These are phyloP conservation scores for Alectoris magna DNA, from an alignment of 2,797 vertebrate genomes.

Conservation along the genomic window DNA sequence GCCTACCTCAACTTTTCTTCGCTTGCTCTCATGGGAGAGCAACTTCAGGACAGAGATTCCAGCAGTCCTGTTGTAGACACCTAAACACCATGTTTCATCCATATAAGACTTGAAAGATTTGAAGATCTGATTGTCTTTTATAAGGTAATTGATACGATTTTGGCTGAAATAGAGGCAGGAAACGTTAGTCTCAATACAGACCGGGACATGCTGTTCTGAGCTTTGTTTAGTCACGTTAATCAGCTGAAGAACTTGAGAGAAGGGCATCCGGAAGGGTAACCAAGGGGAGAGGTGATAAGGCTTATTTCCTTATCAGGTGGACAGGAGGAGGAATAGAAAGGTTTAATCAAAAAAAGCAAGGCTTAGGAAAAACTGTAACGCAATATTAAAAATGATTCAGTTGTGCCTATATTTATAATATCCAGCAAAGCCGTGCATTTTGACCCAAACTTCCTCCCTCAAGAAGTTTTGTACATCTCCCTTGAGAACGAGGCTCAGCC, in stretches of 20 bases:
- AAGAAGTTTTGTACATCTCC: slow-evolving; percentile 5
- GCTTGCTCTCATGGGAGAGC: not conserved
- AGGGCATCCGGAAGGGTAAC: not conserved
- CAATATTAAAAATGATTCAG: slow-evolving; percentile 1
- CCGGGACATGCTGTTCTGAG: not conserved
- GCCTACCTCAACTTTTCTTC: not conserved
- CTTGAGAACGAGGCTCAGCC: not conserved
- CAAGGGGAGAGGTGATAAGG: slow-evolving; percentile 46
- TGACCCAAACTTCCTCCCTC: not conserved
- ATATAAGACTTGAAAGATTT: not conserved
- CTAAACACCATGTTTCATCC: not conserved
- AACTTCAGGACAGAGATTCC: not conserved
- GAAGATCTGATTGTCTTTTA: not conserved
- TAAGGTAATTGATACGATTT: not conserved
- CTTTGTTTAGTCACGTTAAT: slow-evolving; percentile 31
- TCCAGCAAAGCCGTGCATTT: not conserved
- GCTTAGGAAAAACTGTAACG: not conserved
- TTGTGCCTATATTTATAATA: slow-evolving; percentile 18
- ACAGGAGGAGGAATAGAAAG: slow-evolving; percentile 9
- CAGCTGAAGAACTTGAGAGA: slow-evolving; percentile 29
- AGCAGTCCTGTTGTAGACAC: not conserved
- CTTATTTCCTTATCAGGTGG: not conserved
- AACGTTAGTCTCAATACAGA: not conserved
- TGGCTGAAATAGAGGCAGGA: not conserved
- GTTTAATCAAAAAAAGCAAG: slow-evolving; percentile 8